Evolutionary conservation across 2,888 invertebrate species (phyloP), one percentile per base, ranked within the genome.

Genomic region (Drosophila diplacantha): DNA sequence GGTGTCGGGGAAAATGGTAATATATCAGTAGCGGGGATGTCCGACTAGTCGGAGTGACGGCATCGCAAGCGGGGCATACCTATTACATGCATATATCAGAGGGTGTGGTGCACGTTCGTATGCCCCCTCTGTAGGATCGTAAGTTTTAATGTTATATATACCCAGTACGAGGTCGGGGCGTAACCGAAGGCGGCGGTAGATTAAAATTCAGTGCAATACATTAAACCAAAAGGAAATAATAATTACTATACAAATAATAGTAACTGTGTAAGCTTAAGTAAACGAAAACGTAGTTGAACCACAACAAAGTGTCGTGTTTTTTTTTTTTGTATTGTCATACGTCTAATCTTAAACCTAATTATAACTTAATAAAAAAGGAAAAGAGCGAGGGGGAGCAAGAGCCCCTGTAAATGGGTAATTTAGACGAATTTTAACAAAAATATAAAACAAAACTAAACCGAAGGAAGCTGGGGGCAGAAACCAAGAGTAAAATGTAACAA

Each of bases 311-410:
- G 35, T 50, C 35, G 31, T 41, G 18, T 77, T 75, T 78, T 44
- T 56, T 61, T 77, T 75, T 79, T 82, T 82, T 82, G 76, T 73
- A 76, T 82, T 65, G 67, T 80, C 77, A 77, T 69, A 82, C 82
- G 68, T 54, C 59, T 58, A 66, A 52, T 59, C 58, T 46, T 66
- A 44, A 67, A 71, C 69, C 51, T 67, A 58, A 58, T 34, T 75
- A 67, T 75, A 74, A 69, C 18, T 69, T 59, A 71, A 66, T 75
- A 69, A 64, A 69, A 22, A 2, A 7, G 56, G 53, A 69, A 53
- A 60, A 38, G 7, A 4, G 16, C 5, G n/a, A 26, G 57, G 31
- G 38, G 54, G 35, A 41, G 35, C 35, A 41, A 24, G 16, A 41
- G 52, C 24, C 29, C 32, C 50, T 22, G 35, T 14, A 3, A 35